Evolutionary conservation across 2,888 invertebrate species (phyloP).

Genomic region (Gari tellinella): DNA sequence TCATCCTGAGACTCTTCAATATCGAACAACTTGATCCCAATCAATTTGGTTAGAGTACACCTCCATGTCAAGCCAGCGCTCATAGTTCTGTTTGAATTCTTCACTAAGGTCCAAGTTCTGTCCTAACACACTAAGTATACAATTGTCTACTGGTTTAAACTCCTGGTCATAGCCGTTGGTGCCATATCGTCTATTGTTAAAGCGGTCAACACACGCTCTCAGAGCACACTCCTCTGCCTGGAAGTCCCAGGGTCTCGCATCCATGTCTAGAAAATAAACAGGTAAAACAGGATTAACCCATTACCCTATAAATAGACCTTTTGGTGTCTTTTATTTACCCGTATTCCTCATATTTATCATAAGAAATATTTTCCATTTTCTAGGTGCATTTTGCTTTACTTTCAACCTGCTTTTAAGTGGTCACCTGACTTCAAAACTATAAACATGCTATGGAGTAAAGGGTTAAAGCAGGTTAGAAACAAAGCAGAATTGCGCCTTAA

Average conservation of each 20-base stretch:
- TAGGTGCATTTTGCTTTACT: too few species aligned
- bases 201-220: slow-evolving; percentile 96
- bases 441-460: too few species aligned
- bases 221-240: slow-evolving; percentile 98
- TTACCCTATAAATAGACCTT: too few species aligned
- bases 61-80: slow-evolving; percentile 97
- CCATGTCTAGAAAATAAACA: slow-evolving; percentile 89
- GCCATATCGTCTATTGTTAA: slow-evolving; percentile 96
- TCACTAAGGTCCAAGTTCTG: slow-evolving; percentile 93
- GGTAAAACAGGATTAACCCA: background rate
- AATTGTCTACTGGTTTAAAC: slow-evolving; percentile 90
- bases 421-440: too few species aligned
- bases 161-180: slow-evolving; percentile 86
- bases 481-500: too few species aligned
- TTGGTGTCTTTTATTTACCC: background rate
- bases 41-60: slow-evolving; percentile 92
- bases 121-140: slow-evolving; percentile 92
- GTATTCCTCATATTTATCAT: too few species aligned
- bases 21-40: slow-evolving; percentile 85
- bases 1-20: background rate
- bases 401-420: too few species aligned
- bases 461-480: too few species aligned
- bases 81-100: slow-evolving; percentile 89
- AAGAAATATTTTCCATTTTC: too few species aligned
- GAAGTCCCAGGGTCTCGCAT: slow-evolving; percentile 98